These are phyloP conservation scores for Archocentrus centrarchus DNA, from an alignment of 2,113 vertebrate species.

Conservation along the genomic window DNA sequence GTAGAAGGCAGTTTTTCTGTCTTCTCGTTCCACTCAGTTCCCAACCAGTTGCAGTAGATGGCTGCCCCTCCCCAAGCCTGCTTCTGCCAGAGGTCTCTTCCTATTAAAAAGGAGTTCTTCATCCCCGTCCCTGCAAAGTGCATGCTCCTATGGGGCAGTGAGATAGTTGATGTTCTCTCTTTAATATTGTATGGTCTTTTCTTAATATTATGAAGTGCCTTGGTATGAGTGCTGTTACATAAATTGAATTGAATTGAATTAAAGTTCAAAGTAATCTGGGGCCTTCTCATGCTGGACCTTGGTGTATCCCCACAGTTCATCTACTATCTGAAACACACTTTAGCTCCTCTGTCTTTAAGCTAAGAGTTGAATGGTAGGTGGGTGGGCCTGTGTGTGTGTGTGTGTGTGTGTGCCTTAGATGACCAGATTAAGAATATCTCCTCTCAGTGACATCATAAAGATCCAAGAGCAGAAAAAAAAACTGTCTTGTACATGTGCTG, in stretches of 20 bases:
- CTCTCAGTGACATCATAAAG: not conserved
- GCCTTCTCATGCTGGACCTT: not conserved
- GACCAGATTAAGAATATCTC: not conserved
- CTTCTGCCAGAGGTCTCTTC: not conserved
- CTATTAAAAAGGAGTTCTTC: not conserved
- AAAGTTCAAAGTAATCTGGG: slow-evolving; percentile 4
- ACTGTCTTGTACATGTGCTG: not conserved
- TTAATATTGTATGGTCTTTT: not conserved
- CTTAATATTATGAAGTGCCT: slow-evolving; percentile 2
- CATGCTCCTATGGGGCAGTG: not conserved
- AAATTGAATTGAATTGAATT: slow-evolving; percentile 8
- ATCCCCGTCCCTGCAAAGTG: not conserved
- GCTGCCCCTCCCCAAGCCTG: not conserved
- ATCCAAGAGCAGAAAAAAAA: not conserved
- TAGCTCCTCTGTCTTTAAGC: not conserved
- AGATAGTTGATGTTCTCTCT: not conserved
- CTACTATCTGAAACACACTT: not conserved
- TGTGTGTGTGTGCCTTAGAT: not conserved
- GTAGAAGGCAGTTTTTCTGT: not conserved
- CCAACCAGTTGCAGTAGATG: not conserved
- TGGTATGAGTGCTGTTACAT: not conserved
- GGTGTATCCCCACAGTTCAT: not conserved
- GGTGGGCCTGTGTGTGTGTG: not conserved
- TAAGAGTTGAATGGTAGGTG: not conserved
- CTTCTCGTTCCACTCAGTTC: not conserved